Percentiles rank a stretch among this genome's conserved stretches.
phyloP scores from a whole-genome alignment of 2,797 vertebrate genomes.

The Gobionotothen gibberifrons region DNA sequence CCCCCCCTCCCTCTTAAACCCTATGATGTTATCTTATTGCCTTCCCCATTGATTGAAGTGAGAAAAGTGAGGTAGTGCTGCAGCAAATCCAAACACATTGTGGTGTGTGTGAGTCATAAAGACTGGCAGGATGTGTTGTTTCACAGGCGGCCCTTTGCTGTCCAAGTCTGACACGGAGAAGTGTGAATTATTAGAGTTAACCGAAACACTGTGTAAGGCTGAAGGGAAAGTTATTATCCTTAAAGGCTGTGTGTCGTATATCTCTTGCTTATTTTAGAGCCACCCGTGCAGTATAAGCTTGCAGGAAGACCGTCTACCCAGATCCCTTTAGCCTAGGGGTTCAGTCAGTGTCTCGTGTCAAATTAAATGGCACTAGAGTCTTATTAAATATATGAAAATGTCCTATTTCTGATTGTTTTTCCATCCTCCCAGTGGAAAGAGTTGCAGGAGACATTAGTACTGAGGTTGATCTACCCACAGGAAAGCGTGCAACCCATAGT shows the following conservation, averaged over 20 bases:
- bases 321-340: slow-evolving; percentile 12
- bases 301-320: slow-evolving; percentile 24
- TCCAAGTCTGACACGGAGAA: slow-evolving; percentile 23
- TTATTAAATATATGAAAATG: background rate
- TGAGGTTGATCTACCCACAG: background rate
- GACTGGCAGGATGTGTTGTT: slow-evolving; percentile 48
- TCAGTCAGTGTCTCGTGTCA: slow-evolving; percentile 15
- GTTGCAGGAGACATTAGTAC: too few species aligned
- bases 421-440: too few species aligned
- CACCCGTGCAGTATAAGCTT: slow-evolving; percentile 36
- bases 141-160: slow-evolving; percentile 13
- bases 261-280: slow-evolving; percentile 29
- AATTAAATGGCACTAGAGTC: slow-evolving; percentile 6
- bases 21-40: slow-evolving; percentile 24
- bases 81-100: slow-evolving; percentile 48
- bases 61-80: slow-evolving; percentile 41
- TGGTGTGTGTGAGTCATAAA: slow-evolving; percentile 50
- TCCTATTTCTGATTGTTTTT: background rate
- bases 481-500: background rate
- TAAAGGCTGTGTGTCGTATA: background rate
- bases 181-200: slow-evolving; percentile 38
- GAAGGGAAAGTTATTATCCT: slow-evolving; percentile 42
- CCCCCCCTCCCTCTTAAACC: background rate
- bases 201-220: slow-evolving; percentile 16
- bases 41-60: slow-evolving; percentile 9